phyloP scores from a whole-genome alignment of 1,140 invertebrate species.

The Bombus confusus region DNA sequence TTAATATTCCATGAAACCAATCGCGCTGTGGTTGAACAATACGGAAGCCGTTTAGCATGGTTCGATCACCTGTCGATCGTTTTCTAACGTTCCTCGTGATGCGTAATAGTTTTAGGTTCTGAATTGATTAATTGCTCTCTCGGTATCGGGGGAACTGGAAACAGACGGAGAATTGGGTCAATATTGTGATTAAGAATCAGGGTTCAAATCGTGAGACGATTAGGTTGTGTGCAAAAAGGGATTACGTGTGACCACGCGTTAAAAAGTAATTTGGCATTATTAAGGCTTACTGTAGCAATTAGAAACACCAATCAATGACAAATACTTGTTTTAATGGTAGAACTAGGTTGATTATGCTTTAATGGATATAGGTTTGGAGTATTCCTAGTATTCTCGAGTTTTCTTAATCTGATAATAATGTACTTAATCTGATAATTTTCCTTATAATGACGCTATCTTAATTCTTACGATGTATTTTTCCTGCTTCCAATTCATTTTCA shows the following conservation, averaged over 20 bases:
- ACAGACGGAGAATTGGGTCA: not conserved
- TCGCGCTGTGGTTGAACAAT: not conserved
- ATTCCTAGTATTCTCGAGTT: not conserved
- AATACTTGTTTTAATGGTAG: not conserved
- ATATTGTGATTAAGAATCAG: conserved; percentile 1
- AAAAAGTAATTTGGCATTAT: not conserved
- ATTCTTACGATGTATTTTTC: not conserved
- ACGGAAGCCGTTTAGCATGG: not conserved
- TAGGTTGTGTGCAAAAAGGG: not conserved
- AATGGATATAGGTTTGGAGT: not conserved
- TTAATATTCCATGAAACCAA: conserved; percentile 29
- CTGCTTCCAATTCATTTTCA: not conserved
- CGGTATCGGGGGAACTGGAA: not conserved
- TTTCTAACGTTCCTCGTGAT: not conserved
- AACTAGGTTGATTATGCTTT: not conserved
- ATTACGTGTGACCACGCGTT: not conserved
- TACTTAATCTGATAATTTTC: not conserved
- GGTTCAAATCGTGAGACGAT: not conserved
- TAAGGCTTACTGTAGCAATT: not conserved
- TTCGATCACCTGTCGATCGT: not conserved
- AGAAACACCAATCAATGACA: not conserved
- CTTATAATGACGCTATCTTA: not conserved
- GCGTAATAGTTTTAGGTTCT: not conserved
- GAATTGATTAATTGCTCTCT: not conserved
- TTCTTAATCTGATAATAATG: too few species aligned